phyloP scores from a whole-genome alignment of 2,113 vertebrate genomes.

The Melanocharis versteri region DNA sequence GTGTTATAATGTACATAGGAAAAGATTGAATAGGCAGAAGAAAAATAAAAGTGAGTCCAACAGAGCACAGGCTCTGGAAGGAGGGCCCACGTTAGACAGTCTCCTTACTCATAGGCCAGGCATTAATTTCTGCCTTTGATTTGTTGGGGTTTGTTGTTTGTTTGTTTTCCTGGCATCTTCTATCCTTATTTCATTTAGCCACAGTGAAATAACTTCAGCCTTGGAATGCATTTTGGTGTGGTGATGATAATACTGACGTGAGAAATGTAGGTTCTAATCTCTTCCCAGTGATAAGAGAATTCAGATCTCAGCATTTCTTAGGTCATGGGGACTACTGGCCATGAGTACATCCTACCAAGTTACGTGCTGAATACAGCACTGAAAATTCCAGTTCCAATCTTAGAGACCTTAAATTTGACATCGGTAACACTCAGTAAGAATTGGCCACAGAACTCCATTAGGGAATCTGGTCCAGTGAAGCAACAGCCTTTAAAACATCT shows the following conservation, averaged over 20 bases:
- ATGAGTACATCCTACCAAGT: neutral
- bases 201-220: neutral
- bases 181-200: neutral
- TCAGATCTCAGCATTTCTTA: neutral
- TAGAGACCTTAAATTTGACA: neutral
- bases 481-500: neutral
- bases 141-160: neutral
- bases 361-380: neutral
- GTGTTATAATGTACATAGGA: neutral
- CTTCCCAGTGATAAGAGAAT: neutral
- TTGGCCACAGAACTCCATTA: neutral
- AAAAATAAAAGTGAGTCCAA: neutral
- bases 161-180: neutral
- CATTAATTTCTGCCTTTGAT: neutral
- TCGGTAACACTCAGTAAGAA: neutral
- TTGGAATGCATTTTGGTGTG: neutral
- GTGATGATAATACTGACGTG: neutral
- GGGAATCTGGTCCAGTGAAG: neutral
- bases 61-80: neutral
- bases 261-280: neutral
- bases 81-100: neutral
- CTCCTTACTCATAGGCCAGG: neutral
- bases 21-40: neutral
- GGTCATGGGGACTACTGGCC: neutral
- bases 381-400: neutral